Conservation (phyloP, 2,113 vertebrate genomes). For the Mirounga angustirostris region DNA sequence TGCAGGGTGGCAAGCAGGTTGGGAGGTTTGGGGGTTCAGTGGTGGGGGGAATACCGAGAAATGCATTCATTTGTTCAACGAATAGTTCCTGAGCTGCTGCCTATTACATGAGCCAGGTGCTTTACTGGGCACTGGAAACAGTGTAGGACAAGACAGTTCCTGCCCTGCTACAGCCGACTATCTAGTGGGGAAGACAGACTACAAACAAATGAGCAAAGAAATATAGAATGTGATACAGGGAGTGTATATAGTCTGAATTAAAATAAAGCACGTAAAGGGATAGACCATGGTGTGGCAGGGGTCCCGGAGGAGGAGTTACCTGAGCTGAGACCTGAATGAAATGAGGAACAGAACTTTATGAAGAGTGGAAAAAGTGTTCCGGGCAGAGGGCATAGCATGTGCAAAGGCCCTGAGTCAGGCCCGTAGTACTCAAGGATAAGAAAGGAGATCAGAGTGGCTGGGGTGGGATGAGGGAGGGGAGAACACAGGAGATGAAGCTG, state of each 20-base stretch:
- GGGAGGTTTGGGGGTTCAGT: neutral
- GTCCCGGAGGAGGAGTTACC: neutral
- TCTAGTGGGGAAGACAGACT: neutral
- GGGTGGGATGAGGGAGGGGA: too few species aligned
- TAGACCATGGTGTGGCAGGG: neutral
- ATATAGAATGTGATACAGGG: accelerated
- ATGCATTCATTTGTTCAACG: neutral
- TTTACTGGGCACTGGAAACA: too few species aligned
- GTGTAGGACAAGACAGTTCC: neutral
- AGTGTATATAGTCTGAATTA: neutral
- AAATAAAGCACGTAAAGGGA: neutral
- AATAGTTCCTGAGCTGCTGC: neutral
- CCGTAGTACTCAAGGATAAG: neutral
- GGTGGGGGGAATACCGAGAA: neutral
- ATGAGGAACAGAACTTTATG: neutral
- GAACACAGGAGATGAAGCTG: neutral
- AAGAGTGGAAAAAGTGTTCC: neutral
- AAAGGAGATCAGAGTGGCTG: neutral
- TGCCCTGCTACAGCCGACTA: neutral
- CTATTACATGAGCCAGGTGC: accelerated
- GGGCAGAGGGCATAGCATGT: neutral
- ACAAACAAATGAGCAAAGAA: neutral
- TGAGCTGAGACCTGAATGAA: neutral
- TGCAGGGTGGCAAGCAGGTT: neutral
- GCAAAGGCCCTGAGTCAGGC: slow-evolving; percentile 33